Percentiles rank a stretch among this genome's conserved stretches.
Conservation (phyloP, 2,888 invertebrate genomes). For the Pecten maximus region DNA sequence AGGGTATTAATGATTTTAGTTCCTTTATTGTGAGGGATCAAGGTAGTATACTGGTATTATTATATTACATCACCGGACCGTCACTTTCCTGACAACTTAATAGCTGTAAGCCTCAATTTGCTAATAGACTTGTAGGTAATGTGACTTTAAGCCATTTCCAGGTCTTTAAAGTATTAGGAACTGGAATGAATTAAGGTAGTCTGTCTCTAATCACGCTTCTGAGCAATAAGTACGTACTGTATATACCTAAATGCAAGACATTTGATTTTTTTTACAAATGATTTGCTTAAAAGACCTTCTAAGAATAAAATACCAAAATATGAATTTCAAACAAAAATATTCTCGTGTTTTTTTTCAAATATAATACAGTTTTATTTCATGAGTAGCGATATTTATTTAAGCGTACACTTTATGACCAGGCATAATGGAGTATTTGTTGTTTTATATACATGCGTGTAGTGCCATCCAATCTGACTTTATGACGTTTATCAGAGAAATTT, state of each 20-base stretch:
- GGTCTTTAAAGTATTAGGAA: neutral
- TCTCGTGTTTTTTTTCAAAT: neutral
- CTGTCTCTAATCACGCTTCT: neutral
- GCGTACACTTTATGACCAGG: neutral
- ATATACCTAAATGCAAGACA: too few species aligned
- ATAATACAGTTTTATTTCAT: neutral
- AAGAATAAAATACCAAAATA: neutral
- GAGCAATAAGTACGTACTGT: too few species aligned
- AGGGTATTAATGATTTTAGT: neutral
- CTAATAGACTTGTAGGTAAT: neutral
- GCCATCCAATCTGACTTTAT: neutral
- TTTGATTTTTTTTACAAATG: too few species aligned
- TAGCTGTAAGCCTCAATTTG: neutral
- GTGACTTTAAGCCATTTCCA: neutral
- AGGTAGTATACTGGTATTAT: neutral
- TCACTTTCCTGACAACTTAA: neutral
- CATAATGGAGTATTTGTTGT: neutral
- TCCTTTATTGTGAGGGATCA: neutral
- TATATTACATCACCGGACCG: neutral
- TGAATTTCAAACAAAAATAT: neutral
- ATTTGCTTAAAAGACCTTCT: neutral
- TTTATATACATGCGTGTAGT: neutral
- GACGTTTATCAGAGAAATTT: neutral
- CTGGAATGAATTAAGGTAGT: neutral
- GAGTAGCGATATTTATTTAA: neutral